These are phyloP conservation scores for Hippolais icterina DNA, from an alignment of 2,113 vertebrate species.

Conservation along the genomic window DNA sequence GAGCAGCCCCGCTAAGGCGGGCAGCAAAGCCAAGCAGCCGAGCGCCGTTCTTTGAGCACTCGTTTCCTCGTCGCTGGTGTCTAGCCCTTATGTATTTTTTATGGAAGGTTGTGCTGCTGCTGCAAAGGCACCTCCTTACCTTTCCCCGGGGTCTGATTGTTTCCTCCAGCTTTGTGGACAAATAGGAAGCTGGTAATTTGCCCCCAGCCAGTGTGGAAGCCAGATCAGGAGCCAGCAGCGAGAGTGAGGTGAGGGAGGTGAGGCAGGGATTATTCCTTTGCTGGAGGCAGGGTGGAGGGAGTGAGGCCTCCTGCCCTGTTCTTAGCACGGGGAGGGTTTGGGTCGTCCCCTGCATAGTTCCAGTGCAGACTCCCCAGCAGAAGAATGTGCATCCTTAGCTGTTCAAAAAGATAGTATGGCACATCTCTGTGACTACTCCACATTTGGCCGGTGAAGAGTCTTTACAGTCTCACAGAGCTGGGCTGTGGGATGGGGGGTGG, in stretches of 20 bases:
- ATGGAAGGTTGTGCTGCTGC: not conserved
- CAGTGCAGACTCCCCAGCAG: accelerated
- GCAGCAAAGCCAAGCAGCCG: not conserved
- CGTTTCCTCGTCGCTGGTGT: not conserved
- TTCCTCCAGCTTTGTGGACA: not conserved
- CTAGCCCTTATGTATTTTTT: not conserved
- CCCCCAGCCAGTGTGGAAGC: not conserved
- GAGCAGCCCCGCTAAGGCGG: not conserved
- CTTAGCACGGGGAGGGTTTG: not conserved
- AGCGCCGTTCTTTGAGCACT: not conserved
- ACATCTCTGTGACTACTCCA: not conserved
- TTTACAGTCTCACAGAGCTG: not conserved
- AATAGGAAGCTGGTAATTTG: not conserved
- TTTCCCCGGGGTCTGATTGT: not conserved
- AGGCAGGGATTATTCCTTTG: not conserved
- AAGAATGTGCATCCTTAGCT: not conserved
- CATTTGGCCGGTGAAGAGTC: not conserved
- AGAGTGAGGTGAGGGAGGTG: not conserved
- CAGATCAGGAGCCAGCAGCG: not conserved
- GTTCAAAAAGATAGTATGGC: not conserved
- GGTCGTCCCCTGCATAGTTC: not conserved
- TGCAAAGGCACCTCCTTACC: not conserved
- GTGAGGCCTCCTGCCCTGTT: accelerated
- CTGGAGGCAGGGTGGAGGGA: not conserved
- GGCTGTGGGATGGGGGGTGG: not conserved